Conservation (phyloP, 2,113 vertebrate genomes). For the Scytalopus superciliaris region DNA sequence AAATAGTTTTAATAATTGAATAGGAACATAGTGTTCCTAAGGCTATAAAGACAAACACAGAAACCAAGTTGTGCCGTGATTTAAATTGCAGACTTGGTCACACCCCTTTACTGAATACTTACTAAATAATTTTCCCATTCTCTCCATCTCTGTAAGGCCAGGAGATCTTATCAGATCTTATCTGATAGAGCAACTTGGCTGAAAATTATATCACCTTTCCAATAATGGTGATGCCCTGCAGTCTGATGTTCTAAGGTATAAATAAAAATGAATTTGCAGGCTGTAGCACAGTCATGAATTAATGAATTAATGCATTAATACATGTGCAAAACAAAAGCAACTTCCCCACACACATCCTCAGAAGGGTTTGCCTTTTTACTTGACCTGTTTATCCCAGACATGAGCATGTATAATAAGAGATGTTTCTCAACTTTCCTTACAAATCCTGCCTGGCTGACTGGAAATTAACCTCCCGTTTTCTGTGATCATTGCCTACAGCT, state of each 20-base stretch:
- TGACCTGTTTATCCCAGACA: neutral
- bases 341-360: accelerated
- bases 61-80: neutral
- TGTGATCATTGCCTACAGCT: neutral
- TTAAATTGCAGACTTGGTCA: neutral
- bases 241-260: neutral
- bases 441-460: neutral
- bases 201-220: neutral
- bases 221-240: neutral
- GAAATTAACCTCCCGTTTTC: neutral
- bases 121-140: neutral
- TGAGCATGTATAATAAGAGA: neutral
- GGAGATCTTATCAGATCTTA: neutral
- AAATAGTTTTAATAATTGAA: neutral
- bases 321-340: neutral
- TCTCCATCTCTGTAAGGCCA: neutral
- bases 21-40: neutral
- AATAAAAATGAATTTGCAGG: neutral
- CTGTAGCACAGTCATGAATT: neutral
- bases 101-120: neutral
- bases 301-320: too few relatives aligned
- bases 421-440: neutral
- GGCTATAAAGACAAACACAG: neutral
- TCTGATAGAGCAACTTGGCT: neutral
- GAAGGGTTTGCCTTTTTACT: neutral